These are phyloP conservation scores for Tetragnatha montana DNA, from an alignment of 2,888 invertebrate species.

Conservation along the genomic window DNA sequence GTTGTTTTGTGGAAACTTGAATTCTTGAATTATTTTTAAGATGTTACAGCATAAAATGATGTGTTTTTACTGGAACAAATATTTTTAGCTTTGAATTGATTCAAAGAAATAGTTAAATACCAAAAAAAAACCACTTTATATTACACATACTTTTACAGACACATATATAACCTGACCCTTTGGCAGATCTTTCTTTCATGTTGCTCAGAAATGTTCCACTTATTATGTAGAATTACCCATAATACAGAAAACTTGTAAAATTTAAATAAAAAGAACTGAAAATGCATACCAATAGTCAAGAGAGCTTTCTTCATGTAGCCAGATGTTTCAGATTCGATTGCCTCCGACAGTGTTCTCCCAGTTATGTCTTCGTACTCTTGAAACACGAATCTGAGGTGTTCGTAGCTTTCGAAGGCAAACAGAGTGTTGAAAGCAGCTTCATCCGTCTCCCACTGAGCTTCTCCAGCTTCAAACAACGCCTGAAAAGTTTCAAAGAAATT, in stretches of 20 bases:
- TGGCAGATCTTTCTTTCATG: neutral
- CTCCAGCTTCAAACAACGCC: constrained; percentile 66
- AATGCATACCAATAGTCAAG: constrained; percentile 55
- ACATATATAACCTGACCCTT: too few relatives aligned
- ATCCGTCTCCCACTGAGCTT: constrained; percentile 63
- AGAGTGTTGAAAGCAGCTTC: constrained; percentile 65
- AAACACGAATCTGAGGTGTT: constrained; percentile 64
- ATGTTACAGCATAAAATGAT: too few relatives aligned
- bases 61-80: too few relatives aligned
- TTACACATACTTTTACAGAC: too few relatives aligned
- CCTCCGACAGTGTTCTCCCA: constrained; percentile 55
- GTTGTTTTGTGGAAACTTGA: too few relatives aligned
- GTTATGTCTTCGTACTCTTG: constrained; percentile 68
- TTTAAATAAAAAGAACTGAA: neutral
- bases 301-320: constrained; percentile 57
- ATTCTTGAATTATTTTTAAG: too few relatives aligned
- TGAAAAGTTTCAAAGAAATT: neutral
- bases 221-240: neutral
- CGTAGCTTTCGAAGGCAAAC: constrained; percentile 65
- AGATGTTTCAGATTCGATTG: constrained; percentile 62
- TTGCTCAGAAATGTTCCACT: neutral
- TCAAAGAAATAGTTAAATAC: too few relatives aligned
- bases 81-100: too few relatives aligned
- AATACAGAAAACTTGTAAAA: neutral
- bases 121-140: too few relatives aligned